Conservation (phyloP, 2,888 invertebrate genomes). For the Phortica okadai region DNA sequence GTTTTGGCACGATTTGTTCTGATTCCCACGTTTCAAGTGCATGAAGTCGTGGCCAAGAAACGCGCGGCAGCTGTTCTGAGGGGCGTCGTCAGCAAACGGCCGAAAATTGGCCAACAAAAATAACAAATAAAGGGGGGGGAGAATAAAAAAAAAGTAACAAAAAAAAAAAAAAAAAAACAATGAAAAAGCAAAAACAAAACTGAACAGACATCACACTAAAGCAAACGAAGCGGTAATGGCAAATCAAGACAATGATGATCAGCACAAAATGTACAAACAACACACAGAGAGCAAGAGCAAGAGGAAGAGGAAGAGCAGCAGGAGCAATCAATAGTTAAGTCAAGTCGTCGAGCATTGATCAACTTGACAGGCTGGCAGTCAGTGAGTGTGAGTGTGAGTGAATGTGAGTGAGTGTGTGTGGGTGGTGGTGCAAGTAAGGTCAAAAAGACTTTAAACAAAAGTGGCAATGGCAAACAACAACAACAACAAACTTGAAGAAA, state of each 20-base stretch:
- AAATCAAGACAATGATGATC: conserved; percentile 20
- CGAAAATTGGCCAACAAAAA: conserved; percentile 30
- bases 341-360: too few relatives aligned
- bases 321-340: too few relatives aligned
- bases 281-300: background rate
- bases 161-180: background rate
- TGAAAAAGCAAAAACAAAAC: background rate
- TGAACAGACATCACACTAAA: conserved; percentile 35
- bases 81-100: background rate
- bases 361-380: too few relatives aligned
- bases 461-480: too few relatives aligned
- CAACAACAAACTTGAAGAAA: background rate
- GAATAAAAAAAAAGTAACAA: background rate
- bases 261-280: background rate
- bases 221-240: conserved; percentile 18
- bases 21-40: conserved; percentile 66
- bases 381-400: too few relatives aligned
- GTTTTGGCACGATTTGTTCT: conserved; percentile 65
- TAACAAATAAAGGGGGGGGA: background rate
- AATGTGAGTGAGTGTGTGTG: background rate
- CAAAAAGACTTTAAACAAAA: too few relatives aligned
- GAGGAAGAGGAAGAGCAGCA: too few relatives aligned
- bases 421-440: background rate
- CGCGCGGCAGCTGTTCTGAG: background rate
- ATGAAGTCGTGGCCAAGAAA: conserved; percentile 32